A percentile compares a stretch with the other conserved stretches of the same genome.
These are phyloP conservation scores for Daboia siamensis DNA, from an alignment of 2,113 vertebrate species.

Conservation along the genomic window DNA sequence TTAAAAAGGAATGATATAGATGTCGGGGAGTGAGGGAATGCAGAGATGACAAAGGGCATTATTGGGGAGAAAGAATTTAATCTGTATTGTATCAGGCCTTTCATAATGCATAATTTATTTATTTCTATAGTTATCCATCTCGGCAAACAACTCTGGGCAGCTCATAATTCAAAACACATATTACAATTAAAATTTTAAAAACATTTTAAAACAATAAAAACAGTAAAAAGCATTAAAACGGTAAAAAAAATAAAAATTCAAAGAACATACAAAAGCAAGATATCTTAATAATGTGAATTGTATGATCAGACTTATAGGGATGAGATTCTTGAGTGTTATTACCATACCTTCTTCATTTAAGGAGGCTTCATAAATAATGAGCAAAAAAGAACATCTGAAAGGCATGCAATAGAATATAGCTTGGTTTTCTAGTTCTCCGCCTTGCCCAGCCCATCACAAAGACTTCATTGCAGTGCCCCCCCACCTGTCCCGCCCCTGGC, in stretches of 20 bases:
- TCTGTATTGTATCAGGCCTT: background rate
- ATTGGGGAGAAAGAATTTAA: background rate
- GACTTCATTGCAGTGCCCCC: background rate
- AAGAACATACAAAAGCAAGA: background rate
- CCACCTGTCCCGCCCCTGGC: background rate
- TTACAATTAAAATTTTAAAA: background rate
- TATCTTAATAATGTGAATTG: background rate
- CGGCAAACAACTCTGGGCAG: background rate
- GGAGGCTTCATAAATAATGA: background rate
- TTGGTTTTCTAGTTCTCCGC: background rate
- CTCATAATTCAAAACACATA: background rate
- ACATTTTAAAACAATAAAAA: background rate
- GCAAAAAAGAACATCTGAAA: background rate
- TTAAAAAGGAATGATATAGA: background rate
- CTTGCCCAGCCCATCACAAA: background rate
- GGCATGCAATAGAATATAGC: background rate
- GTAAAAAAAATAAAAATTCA: background rate
- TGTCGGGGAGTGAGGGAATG: background rate
- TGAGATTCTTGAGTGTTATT: background rate
- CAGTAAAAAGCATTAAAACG: background rate
- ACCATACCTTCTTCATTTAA: background rate
- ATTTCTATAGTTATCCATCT: background rate
- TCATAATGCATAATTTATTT: background rate
- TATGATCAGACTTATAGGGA: background rate
- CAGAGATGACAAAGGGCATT: background rate